Conservation (phyloP, 1,140 invertebrate genomes). For the Kradibia gibbosae region DNA sequence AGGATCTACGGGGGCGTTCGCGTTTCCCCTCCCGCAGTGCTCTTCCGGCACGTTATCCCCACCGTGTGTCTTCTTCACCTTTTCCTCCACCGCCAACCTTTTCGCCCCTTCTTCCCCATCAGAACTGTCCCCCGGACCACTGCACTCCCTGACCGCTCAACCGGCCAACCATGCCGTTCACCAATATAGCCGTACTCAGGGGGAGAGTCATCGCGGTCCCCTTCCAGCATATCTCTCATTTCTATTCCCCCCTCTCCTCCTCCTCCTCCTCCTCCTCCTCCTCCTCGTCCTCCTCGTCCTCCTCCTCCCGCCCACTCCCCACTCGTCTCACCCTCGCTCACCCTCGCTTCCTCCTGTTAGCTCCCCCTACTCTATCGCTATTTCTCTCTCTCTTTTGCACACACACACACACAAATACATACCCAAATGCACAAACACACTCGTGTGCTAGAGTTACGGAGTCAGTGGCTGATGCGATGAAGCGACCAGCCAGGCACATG, state of each 20-base stretch:
- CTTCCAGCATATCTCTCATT: not conserved
- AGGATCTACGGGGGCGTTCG: constrained; percentile 52
- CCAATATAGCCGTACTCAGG: not conserved
- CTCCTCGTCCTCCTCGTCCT: not conserved
- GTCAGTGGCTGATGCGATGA: not conserved
- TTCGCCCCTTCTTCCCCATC: too few species aligned
- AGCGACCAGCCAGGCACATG: not conserved
- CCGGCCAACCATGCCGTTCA: too few species aligned
- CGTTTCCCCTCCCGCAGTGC: constrained; percentile 38
- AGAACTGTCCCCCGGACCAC: too few species aligned
- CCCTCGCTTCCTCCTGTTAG: too few species aligned
- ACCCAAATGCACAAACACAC: too few species aligned
- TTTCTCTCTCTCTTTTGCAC: not conserved
- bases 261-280: not conserved
- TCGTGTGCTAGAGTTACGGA: not conserved
- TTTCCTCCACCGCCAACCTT: not conserved
- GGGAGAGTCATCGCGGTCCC: constrained; percentile 10
- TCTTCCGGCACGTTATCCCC: constrained; percentile 47
- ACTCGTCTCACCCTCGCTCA: not conserved
- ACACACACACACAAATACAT: not conserved
- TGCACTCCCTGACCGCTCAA: too few species aligned
- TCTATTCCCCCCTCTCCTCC: not conserved
- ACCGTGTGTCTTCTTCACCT: not conserved
- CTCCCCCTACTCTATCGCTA: too few species aligned
- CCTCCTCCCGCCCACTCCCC: not conserved